A percentile compares a stretch with the other conserved stretches of the same genome.
Evolutionary conservation across 2,113 vertebrate genomes (phyloP).

Genomic region (Reinhardtius hippoglossoides): DNA sequence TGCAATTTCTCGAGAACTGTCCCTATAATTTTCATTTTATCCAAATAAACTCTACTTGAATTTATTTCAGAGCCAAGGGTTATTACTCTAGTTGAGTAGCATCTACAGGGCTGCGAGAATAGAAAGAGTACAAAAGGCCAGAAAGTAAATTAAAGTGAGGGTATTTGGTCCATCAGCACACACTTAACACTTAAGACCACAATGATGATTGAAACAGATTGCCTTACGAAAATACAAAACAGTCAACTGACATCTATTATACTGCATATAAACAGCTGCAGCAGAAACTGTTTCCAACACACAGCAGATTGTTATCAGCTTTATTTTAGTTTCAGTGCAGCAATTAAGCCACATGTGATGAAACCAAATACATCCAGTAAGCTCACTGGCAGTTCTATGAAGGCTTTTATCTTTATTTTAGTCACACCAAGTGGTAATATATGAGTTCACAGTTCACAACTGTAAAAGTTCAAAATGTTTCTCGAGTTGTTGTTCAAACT

Average conservation of each 20-base stretch:
- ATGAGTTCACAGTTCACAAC: conserved; percentile 18
- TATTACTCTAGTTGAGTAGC: neutral
- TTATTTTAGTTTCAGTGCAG: neutral
- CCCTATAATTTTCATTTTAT: neutral
- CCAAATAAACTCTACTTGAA: neutral
- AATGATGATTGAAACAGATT: too few species aligned
- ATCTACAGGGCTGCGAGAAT: neutral
- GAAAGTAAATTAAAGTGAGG: neutral
- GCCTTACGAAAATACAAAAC: too few species aligned
- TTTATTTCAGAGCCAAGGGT: neutral
- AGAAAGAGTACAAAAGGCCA: neutral
- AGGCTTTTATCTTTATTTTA: conserved; percentile 12
- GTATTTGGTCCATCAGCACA: too few species aligned
- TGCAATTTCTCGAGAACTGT: neutral
- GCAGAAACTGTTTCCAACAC: neutral
- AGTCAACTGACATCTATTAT: too few species aligned
- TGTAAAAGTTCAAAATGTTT: conserved; percentile 17
- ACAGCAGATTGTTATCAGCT: neutral
- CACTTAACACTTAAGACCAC: too few species aligned
- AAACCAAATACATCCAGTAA: neutral
- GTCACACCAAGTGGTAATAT: neutral
- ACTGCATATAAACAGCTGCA: too few species aligned
- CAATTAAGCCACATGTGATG: neutral
- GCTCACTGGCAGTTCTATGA: neutral
- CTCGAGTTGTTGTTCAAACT: neutral